These are phyloP conservation scores for Philereme vetulata DNA, from an alignment of 2,888 invertebrate species.

Conservation along the genomic window DNA sequence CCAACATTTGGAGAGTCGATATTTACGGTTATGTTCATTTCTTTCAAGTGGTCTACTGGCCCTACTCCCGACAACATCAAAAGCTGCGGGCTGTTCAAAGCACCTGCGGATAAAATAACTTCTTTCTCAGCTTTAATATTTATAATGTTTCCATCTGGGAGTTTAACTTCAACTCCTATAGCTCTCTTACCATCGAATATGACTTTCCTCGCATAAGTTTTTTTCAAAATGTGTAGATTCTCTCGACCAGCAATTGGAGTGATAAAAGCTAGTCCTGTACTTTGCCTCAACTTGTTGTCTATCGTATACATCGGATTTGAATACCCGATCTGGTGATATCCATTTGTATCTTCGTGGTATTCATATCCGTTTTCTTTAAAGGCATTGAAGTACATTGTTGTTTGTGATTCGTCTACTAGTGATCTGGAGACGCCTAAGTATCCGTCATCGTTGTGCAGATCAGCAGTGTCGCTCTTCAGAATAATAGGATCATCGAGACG, in stretches of 20 bases:
- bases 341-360: slow-evolving; percentile 50
- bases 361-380: slow-evolving; percentile 53
- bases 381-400: slow-evolving; percentile 60
- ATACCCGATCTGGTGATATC: slow-evolving; percentile 50
- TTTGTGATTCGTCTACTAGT: slow-evolving; percentile 47
- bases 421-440: slow-evolving; percentile 55
- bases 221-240: slow-evolving; percentile 55
- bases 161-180: slow-evolving; percentile 50
- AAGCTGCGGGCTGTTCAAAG: slow-evolving; percentile 59
- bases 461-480: slow-evolving; percentile 53
- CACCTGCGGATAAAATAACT: slow-evolving; percentile 60
- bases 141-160: slow-evolving; percentile 38
- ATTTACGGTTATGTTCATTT: slow-evolving; percentile 47
- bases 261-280: slow-evolving; percentile 50
- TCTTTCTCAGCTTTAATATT: slow-evolving; percentile 50
- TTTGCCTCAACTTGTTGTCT: slow-evolving; percentile 49
- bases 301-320: slow-evolving; percentile 45
- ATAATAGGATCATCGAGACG: slow-evolving; percentile 40
- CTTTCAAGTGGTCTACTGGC: slow-evolving; percentile 51
- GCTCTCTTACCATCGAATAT: slow-evolving; percentile 48
- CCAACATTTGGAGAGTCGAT: slow-evolving; percentile 56
- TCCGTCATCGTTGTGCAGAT: slow-evolving; percentile 51
- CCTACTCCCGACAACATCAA: slow-evolving; percentile 68
- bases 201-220: slow-evolving; percentile 51
- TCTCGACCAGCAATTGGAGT: slow-evolving; percentile 43